These are phyloP conservation scores for Brachyptera risi DNA, from an alignment of 2,888 invertebrate genomes.

Conservation along the genomic window DNA sequence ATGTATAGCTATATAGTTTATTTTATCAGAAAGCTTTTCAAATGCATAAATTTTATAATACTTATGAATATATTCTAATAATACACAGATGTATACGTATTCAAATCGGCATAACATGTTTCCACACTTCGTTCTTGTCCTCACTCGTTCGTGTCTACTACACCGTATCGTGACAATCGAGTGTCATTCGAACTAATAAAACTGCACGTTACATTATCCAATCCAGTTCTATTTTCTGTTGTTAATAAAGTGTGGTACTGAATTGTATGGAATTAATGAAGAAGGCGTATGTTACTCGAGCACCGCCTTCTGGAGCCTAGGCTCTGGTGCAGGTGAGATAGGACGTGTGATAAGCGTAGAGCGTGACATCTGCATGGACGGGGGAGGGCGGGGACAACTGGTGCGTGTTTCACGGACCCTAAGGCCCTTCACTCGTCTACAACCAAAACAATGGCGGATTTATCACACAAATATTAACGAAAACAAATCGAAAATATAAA, in stretches of 20 bases:
- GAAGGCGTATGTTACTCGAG: constrained; percentile 18
- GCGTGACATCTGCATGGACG: constrained; percentile 31
- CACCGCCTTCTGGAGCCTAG: constrained; percentile 19
- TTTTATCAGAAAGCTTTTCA: too few species aligned
- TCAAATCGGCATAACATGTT: too few species aligned
- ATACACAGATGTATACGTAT: too few species aligned
- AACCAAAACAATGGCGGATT: constrained; percentile 29
- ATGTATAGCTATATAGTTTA: too few species aligned
- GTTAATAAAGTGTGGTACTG: neutral
- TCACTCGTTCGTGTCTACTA: too few species aligned
- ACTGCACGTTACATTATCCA: too few species aligned
- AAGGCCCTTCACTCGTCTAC: neutral
- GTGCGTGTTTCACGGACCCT: constrained; percentile 8
- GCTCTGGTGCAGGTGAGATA: constrained; percentile 25
- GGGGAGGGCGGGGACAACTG: constrained; percentile 16
- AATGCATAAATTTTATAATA: too few species aligned
- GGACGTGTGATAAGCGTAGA: constrained; percentile 28
- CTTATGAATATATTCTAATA: too few species aligned
- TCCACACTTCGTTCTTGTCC: too few species aligned
- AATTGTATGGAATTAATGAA: constrained; percentile 21
- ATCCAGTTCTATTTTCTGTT: neutral
- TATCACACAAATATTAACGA: too few species aligned
- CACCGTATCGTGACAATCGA: too few species aligned
- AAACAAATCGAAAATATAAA: too few species aligned
- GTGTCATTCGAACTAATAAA: neutral